Evolutionary conservation across 2,888 invertebrate genomes (phyloP), one percentile per base, ranked within the genome.

Genomic region (Dione juno): DNA sequence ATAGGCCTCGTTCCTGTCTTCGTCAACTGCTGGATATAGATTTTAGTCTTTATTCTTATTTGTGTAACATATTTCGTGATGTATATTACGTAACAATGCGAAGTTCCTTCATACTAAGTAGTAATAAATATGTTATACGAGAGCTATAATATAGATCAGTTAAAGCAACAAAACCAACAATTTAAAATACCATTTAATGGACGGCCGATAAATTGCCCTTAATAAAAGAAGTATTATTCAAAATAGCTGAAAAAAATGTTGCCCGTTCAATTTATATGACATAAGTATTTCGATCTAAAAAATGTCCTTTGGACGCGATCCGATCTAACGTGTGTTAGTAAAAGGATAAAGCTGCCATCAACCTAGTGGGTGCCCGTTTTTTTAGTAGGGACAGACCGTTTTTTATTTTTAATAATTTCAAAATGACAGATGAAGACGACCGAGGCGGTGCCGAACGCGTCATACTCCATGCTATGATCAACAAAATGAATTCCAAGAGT

Each of bases 401-500:
- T 83, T 86, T 85, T 85, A 82, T 82, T 85, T 88, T 84, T 84
- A 84, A 87, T 88, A 86, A 86, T 87, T 88, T 78, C 72, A 53
- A 85, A 85, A 87, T 93, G 93, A 92, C 93, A 91, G 86, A 88
- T 90, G 89, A 89, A 88, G 88, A 87, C 84, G 86, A 82, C 81
- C 82, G 82, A 77, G 77, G 78, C 78, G 79, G 77, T 76, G 76
- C 78, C 79, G 80, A 82, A 80, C 85, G 85, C 85, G 85, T 88
- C 86, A 85, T 81, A 79, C 78, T 77, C 77, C 79, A 77, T 79
- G 67, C 75, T 73, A 78, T 80, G 79, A 40, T 59, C 41, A 69
- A 74, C 59, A 74, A 73, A 80, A 77, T 75, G 77, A 81, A 80
- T 79, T 75, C 78, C 74, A 79, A 82, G 79, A 79, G 77, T 74